phyloP scores from a whole-genome alignment of 2,888 invertebrate genomes.

The Acleris laterana region DNA sequence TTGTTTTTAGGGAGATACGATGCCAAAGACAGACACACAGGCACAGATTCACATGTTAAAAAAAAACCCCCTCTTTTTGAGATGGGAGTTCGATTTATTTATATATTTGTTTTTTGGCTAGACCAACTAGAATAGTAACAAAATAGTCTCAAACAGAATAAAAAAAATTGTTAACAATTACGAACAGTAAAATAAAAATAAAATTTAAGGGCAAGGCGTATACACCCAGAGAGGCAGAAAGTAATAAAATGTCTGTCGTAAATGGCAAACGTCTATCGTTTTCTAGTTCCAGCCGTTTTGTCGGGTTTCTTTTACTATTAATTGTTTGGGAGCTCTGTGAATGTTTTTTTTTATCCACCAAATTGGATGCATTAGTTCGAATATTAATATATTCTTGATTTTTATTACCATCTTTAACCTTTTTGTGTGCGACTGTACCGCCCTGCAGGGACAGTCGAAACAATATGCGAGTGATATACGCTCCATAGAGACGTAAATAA shows the following conservation, averaged over 20 bases:
- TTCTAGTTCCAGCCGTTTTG: constrained; percentile 7
- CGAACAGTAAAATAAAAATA: not conserved
- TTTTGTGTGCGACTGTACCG: constrained; percentile 10
- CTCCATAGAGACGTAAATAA: constrained; percentile 10
- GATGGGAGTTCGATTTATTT: too few relatives aligned
- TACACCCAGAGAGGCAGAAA: not conserved
- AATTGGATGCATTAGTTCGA: too few relatives aligned
- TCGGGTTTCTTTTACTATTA: constrained; percentile 4
- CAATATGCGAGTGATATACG: constrained; percentile 17
- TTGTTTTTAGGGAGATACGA: too few relatives aligned
- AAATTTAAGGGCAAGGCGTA: not conserved
- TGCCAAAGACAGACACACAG: too few relatives aligned
- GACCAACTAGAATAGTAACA: too few relatives aligned
- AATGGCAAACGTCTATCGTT: constrained; percentile 9
- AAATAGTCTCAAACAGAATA: too few relatives aligned
- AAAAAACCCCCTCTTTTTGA: too few relatives aligned
- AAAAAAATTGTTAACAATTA: too few relatives aligned
- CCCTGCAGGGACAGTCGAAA: constrained; percentile 32
- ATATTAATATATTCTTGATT: not conserved
- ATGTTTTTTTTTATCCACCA: not conserved
- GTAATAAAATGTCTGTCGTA: constrained; percentile 12
- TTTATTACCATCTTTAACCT: not conserved
- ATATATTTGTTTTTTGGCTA: too few relatives aligned
- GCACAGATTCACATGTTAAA: too few relatives aligned
- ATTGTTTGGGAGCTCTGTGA: not conserved